Conservation (phyloP, 1,140 invertebrate genomes). For the Heterodera schachtii region DNA sequence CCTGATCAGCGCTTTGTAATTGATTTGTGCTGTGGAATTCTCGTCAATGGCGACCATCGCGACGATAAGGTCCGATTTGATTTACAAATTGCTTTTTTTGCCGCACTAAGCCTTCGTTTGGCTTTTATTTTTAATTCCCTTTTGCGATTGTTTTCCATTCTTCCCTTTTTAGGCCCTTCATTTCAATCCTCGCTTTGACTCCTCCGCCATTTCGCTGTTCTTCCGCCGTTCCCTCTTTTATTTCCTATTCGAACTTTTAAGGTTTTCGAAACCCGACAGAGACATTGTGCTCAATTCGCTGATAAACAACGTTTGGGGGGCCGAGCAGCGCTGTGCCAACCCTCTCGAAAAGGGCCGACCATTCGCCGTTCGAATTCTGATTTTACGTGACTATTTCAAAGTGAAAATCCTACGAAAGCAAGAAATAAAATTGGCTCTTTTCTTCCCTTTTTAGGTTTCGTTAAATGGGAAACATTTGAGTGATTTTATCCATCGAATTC, state of each 20-base stretch:
- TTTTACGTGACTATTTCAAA: constrained; percentile 50
- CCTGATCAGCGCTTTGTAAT: constrained; percentile 43
- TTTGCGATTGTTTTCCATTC: neutral
- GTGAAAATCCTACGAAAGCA: constrained; percentile 15
- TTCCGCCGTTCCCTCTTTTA: neutral
- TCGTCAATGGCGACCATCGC: constrained; percentile 49
- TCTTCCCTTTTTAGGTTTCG: constrained; percentile 37
- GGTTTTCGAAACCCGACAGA: constrained; percentile 45
- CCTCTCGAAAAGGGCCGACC: constrained; percentile 26
- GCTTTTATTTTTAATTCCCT: neutral
- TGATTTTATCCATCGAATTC: constrained; percentile 53
- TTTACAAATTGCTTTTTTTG: too few relatives aligned
- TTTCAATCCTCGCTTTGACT: constrained; percentile 54
- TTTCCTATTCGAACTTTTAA: constrained; percentile 10
- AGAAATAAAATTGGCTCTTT: neutral
- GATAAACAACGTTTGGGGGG: constrained; percentile 53
- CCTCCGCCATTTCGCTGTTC: constrained; percentile 20
- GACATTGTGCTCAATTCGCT: constrained; percentile 53
- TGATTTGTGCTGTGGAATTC: constrained; percentile 49
- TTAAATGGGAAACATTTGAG: constrained; percentile 46
- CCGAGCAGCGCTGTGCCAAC: constrained; percentile 44
- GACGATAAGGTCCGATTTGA: constrained; percentile 47
- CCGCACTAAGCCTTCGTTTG: too few relatives aligned
- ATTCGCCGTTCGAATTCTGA: constrained; percentile 49
- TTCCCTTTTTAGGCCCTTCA: constrained; percentile 40